Evolutionary conservation across 2,797 vertebrate genomes (phyloP), one percentile per base, ranked within the genome.

Genomic region (Danio kyathit): DNA sequence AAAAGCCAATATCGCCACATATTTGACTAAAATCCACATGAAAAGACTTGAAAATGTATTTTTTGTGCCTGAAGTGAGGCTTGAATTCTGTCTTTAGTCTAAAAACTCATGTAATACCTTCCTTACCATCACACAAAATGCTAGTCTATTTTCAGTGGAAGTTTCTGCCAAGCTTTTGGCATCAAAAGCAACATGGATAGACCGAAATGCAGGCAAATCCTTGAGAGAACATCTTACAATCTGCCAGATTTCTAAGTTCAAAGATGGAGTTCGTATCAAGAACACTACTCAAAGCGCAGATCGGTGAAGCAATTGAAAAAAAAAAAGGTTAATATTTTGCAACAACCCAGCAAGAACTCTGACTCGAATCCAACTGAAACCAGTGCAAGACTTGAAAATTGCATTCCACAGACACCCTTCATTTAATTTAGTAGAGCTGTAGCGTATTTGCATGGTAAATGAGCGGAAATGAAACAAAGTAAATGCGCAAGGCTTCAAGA

Each of bases 381-480:
- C 38, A 10, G n/a, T 14, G 12, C 17, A 56, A n/a, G 10, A 38
- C 54, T 13, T 57, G 44, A 70, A 66, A 49, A 61, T 19, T 44
- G 16, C 60, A 64, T 14, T 43, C 52, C 38, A 13, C 57, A 17
- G 11, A 41, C 14, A 56, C 60, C 40, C 19, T 71, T n/a, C 40
- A 13, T 73, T 51, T 46, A 57, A 59, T 67, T 51, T 60, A 3
- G 72, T 51, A 52, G 54, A 76, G 72, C 41, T 29, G 64, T 7
- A 81, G 54, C 10, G 61, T 57, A 54, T 69, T 69, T 81, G 52
- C 71, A 74, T 54, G 38, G 72, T 52, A 48, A 76, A 76, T 54
- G 9, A 54, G 14, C 13, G 13, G 17, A 48, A 69, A 44, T 51
- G 10, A 41, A 64, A 67, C 6, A 49, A 64, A 69, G 7, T 61